Percentiles rank a stretch among this genome's conserved stretches.
Conservation (phyloP, 2,797 vertebrate species). For the Staurois parvus region DNA sequence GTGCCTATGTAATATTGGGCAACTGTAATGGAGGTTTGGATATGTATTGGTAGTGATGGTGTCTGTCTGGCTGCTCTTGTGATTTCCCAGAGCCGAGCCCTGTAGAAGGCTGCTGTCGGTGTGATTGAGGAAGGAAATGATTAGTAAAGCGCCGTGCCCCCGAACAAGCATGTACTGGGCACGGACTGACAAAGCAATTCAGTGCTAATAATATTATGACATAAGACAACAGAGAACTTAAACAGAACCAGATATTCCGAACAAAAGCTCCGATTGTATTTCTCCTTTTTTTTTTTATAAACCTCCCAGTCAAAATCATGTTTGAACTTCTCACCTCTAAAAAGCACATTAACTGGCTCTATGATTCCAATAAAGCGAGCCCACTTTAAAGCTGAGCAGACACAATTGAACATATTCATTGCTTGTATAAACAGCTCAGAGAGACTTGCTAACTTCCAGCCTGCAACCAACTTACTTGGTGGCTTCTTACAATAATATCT, state of each 20-base stretch:
- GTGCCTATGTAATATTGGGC: too few relatives aligned
- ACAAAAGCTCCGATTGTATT: constrained; percentile 55
- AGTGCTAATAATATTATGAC: constrained; percentile 60
- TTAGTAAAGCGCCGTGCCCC: constrained; percentile 47
- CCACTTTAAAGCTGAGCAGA: constrained; percentile 59
- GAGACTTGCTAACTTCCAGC: constrained; percentile 6
- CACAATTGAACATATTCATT: constrained; percentile 65
- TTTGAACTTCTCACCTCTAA: constrained; percentile 64
- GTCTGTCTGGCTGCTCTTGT: too few relatives aligned
- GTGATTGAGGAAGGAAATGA: constrained; percentile 60
- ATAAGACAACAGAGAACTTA: constrained; percentile 62
- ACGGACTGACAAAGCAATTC: constrained; percentile 48
- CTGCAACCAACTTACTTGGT: constrained; percentile 34
- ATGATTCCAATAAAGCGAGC: constrained; percentile 51
- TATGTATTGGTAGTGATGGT: too few relatives aligned
- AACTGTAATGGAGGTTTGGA: too few relatives aligned
- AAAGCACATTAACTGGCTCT: constrained; percentile 63
- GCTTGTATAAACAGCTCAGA: constrained; percentile 48
- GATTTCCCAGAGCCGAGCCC: background rate
- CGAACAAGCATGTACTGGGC: constrained; percentile 41
- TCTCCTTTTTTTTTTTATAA: constrained; percentile 65
- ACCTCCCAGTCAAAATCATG: constrained; percentile 47
- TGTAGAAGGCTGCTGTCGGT: background rate
- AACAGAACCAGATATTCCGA: constrained; percentile 62
- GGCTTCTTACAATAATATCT: background rate